Conservation (phyloP, 2,797 vertebrate genomes). For the Micrastur ruficollis region DNA sequence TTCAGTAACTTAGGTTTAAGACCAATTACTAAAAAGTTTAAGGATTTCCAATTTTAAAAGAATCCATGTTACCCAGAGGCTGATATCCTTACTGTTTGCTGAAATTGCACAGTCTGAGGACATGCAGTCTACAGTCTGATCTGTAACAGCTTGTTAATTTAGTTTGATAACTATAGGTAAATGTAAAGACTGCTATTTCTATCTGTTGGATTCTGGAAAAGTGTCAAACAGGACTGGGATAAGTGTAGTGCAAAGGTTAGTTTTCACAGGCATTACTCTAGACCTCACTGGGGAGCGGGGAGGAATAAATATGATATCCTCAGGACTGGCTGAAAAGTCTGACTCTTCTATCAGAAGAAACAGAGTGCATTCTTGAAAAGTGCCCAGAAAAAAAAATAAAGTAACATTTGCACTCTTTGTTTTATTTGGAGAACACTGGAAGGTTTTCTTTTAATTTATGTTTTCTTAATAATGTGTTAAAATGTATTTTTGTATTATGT, state of each 20-base stretch:
- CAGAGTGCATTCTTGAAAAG: background rate
- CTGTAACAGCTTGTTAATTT: background rate
- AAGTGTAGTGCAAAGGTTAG: background rate
- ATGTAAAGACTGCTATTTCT: background rate
- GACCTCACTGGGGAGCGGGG: rapidly evolving
- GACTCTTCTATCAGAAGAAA: background rate
- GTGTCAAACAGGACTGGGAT: background rate
- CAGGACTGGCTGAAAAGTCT: background rate
- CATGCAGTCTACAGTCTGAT: background rate
- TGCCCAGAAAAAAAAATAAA: background rate
- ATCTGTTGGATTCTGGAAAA: background rate
- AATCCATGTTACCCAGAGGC: background rate
- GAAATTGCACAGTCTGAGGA: background rate
- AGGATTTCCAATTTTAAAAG: background rate
- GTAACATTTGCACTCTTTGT: background rate
- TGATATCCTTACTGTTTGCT: background rate
- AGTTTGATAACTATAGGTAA: background rate
- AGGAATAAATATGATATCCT: background rate
- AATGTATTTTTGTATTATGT: background rate
- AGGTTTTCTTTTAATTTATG: background rate
- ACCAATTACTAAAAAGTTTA: background rate
- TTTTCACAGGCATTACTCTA: background rate
- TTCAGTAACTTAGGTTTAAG: background rate
- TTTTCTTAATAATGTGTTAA: background rate
- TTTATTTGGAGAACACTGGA: background rate